These are phyloP conservation scores for Drosophila paranaensis DNA, from an alignment of 2,888 invertebrate species.

Conservation along the genomic window DNA sequence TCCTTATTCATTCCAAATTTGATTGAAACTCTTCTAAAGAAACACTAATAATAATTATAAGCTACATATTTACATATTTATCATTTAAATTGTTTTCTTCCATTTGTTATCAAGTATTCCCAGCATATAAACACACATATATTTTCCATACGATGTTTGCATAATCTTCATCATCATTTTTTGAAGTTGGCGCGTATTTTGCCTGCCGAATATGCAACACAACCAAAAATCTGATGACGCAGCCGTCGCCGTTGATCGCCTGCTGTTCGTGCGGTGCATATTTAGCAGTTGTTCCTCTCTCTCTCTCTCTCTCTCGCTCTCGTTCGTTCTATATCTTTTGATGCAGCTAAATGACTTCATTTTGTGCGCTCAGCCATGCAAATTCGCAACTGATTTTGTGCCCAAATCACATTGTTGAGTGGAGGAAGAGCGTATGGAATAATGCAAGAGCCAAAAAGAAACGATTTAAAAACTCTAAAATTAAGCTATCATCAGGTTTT, in stretches of 20 bases:
- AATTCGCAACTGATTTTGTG: constrained; percentile 77
- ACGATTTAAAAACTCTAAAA: constrained; percentile 79
- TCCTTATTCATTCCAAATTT: no score
- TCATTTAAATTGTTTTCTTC: no score
- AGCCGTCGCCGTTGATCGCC: constrained; percentile 48
- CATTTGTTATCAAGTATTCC: no score
- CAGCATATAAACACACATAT: background rate
- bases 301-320: background rate
- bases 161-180: constrained; percentile 1
- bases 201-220: background rate
- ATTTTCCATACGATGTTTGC: background rate
- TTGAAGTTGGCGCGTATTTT: background rate
- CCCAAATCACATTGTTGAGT: constrained; percentile 71
- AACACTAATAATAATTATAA: no score
- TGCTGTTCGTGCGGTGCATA: constrained; percentile 54
- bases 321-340: background rate
- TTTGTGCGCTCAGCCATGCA: constrained; percentile 63
- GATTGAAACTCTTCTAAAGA: no score
- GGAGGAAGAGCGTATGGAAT: constrained; percentile 40
- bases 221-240: constrained; percentile 50
- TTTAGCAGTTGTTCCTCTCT: constrained; percentile 28
- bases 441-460: constrained; percentile 59
- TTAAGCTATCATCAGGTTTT: constrained; percentile 80
- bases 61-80: no score
- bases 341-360: constrained; percentile 68